These are phyloP conservation scores for Paragorgia papillata DNA, from an alignment of 92 coral and sea anemone species.

Conservation along the genomic window DNA sequence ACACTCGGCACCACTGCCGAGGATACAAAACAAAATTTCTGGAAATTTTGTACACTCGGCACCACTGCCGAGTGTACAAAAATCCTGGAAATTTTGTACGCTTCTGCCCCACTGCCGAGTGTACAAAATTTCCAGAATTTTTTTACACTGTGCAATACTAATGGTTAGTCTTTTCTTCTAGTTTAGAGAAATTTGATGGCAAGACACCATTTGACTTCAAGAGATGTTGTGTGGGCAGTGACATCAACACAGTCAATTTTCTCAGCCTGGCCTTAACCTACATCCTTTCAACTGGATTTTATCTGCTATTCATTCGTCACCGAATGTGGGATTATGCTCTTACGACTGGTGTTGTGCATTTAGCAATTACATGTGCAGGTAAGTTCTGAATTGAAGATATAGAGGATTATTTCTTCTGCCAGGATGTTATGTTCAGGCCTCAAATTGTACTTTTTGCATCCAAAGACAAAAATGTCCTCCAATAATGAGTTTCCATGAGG, in stretches of 20 bases:
- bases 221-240: constrained; percentile 64
- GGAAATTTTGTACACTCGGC: too few species aligned
- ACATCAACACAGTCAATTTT: constrained; percentile 68
- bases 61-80: too few species aligned
- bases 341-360: constrained; percentile 70
- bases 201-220: constrained; percentile 87
- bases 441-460: too few species aligned
- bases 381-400: neutral
- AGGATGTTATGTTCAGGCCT: neutral
- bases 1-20: too few species aligned
- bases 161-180: constrained; percentile 9
- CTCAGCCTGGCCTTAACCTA: constrained; percentile 75
- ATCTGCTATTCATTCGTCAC: constrained; percentile 67
- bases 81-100: too few species aligned
- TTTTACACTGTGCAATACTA: neutral
- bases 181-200: constrained; percentile 82
- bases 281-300: constrained; percentile 67
- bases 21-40: too few species aligned
- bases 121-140: too few species aligned
- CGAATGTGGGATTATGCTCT: constrained; percentile 94
- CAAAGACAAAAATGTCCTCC: too few species aligned
- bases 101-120: too few species aligned
- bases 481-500: too few species aligned
- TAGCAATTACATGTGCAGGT: constrained; percentile 88
- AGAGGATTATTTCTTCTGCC: neutral